A percentile compares a stretch with the other conserved stretches of the same genome.
These are phyloP conservation scores for Phenacoccus solenopsis DNA, from an alignment of 1,140 invertebrate genomes.

Conservation along the genomic window DNA sequence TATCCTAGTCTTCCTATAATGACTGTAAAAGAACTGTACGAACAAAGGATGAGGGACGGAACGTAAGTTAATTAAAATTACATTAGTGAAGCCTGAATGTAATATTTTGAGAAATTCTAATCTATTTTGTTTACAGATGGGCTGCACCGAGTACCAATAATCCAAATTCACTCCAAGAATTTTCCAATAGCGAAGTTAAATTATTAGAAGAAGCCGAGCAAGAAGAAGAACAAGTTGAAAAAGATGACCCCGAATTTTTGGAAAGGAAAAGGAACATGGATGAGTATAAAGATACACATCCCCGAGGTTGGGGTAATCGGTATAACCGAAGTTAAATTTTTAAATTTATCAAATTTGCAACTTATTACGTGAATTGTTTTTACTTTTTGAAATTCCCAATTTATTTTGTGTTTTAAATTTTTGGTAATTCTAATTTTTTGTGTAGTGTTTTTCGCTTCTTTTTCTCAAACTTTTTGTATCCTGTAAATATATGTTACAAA, in stretches of 20 bases:
- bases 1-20: slow-evolving; percentile 86
- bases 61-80: slow-evolving; percentile 44
- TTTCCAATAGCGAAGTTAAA: slow-evolving; percentile 32
- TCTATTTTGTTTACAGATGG: slow-evolving; percentile 26
- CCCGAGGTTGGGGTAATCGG: slow-evolving; percentile 76
- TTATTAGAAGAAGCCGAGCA: slow-evolving; percentile 37
- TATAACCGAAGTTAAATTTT: slow-evolving; percentile 62
- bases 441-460: background rate
- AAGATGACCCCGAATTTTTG: slow-evolving; percentile 62
- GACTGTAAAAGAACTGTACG: slow-evolving; percentile 92
- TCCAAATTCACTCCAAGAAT: slow-evolving; percentile 26
- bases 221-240: slow-evolving; percentile 49
- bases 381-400: background rate
- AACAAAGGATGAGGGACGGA: slow-evolving; percentile 69
- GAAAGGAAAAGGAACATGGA: slow-evolving; percentile 59
- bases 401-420: slow-evolving; percentile 6
- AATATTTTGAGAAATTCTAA: background rate
- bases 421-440: background rate
- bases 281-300: slow-evolving; percentile 84
- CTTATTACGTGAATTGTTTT: background rate
- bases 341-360: background rate
- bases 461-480: background rate
- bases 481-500: background rate
- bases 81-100: background rate
- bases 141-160: slow-evolving; percentile 31